phyloP scores from a whole-genome alignment of 2,113 vertebrate species.

The Dolichotis patagonum region DNA sequence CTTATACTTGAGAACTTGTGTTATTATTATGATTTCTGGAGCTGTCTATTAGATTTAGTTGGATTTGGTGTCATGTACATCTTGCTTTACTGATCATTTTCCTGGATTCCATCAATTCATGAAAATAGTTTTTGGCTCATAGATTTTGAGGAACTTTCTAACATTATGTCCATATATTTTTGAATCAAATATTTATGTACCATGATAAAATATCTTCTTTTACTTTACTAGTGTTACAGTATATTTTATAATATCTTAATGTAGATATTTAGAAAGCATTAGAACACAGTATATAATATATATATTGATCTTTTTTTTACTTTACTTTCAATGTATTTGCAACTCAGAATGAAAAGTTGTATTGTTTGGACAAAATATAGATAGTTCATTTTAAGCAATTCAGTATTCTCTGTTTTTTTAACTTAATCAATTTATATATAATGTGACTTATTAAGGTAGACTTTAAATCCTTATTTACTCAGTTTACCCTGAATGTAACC shows the following conservation, averaged over 20 bases:
- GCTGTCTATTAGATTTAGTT: not conserved
- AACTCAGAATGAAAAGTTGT: not conserved
- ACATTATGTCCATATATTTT: not conserved
- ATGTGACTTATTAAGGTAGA: not conserved
- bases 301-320: not conserved
- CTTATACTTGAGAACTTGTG: not conserved
- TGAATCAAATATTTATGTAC: not conserved
- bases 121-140: not conserved
- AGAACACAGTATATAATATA: not conserved
- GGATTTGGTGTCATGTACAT: not conserved
- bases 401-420: not conserved
- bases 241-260: not conserved
- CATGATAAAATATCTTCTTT: not conserved
- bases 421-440: not conserved
- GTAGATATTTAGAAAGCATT: not conserved
- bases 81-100: not conserved
- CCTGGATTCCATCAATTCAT: not conserved
- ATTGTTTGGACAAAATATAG: not conserved
- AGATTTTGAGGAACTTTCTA: not conserved
- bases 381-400: not conserved
- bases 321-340: not conserved
- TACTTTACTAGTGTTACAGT: not conserved
- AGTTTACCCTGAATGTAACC: not conserved
- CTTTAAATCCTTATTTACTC: not conserved
- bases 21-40: not conserved